Conservation (phyloP, 2,888 invertebrate genomes). For the Vanessa cardui region DNA sequence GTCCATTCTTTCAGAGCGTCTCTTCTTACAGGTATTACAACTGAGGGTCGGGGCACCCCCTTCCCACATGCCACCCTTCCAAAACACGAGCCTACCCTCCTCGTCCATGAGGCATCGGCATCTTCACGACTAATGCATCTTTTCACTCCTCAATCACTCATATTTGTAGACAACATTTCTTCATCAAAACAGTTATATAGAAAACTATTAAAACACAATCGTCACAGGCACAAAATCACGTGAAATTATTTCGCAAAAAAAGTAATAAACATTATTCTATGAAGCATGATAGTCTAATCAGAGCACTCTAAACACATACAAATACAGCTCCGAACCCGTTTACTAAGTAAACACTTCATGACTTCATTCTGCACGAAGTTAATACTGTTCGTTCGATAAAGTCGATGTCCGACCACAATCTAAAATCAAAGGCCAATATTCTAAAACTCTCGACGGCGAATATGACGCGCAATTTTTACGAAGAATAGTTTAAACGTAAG, state of each 20-base stretch:
- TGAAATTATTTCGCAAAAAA: constrained; percentile 14
- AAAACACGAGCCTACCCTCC: constrained; percentile 74
- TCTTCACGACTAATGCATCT: constrained; percentile 42
- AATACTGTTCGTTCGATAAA: constrained; percentile 25
- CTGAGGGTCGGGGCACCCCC: constrained; percentile 70
- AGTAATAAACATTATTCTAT: constrained; percentile 44
- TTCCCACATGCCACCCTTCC: constrained; percentile 77
- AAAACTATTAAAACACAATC: neutral
- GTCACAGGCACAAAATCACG: constrained; percentile 15
- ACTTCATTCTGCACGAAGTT: constrained; percentile 36
- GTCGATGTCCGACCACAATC: neutral
- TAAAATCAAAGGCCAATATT: constrained; percentile 20
- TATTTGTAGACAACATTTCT: constrained; percentile 9
- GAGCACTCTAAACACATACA: constrained; percentile 46
- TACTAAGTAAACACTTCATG: constrained; percentile 31
- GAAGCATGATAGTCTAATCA: constrained; percentile 43
- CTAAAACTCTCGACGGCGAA: neutral
- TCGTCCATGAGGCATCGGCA: constrained; percentile 67
- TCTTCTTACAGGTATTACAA: constrained; percentile 76
- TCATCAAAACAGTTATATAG: neutral
- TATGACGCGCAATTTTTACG: neutral
- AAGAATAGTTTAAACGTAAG: neutral
- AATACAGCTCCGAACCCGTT: constrained; percentile 7
- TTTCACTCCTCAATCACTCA: constrained; percentile 6
- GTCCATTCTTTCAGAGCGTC: constrained; percentile 73